Evolutionary conservation across 2,113 vertebrate genomes (phyloP).

Genomic region (Sterrhoptilus dennistouni): DNA sequence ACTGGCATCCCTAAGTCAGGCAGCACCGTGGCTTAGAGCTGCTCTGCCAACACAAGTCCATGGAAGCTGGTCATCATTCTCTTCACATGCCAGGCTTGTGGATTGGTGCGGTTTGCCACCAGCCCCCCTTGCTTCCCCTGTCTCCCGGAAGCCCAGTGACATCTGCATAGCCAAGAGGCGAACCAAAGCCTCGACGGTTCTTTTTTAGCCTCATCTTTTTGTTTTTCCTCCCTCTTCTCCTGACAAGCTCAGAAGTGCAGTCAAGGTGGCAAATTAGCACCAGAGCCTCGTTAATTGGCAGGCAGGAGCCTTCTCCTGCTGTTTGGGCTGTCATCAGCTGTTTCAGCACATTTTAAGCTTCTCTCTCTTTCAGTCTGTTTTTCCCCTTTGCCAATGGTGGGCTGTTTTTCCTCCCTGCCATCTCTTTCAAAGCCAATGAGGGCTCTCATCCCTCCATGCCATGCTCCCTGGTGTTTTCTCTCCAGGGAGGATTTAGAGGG

Average conservation of each 20-base stretch:
- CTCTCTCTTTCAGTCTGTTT: background rate
- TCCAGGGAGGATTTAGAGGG: background rate
- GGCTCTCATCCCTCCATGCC: background rate
- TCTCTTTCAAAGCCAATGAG: conserved; percentile 17
- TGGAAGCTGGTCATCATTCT: background rate
- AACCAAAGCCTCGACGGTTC: background rate
- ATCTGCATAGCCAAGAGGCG: background rate
- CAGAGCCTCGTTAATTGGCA: conserved; percentile 70
- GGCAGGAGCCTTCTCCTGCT: conserved; percentile 67
- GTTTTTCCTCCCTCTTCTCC: background rate
- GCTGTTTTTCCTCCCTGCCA: conserved; percentile 6
- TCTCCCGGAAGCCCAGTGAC: background rate
- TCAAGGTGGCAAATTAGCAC: conserved; percentile 73
- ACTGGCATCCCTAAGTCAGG: accelerated
- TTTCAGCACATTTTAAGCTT: conserved; percentile 43
- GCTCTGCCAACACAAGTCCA: background rate
- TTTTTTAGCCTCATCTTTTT: background rate
- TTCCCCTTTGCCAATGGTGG: accelerated
- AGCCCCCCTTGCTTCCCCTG: background rate
- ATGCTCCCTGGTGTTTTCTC: background rate
- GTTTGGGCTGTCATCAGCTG: conserved; percentile 65
- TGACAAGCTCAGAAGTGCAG: conserved; percentile 67
- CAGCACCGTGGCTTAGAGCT: background rate
- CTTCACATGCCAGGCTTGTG: background rate
- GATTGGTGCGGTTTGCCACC: background rate